Conservation (phyloP, 2,113 vertebrate genomes). For the Pseudonaja textilis region DNA sequence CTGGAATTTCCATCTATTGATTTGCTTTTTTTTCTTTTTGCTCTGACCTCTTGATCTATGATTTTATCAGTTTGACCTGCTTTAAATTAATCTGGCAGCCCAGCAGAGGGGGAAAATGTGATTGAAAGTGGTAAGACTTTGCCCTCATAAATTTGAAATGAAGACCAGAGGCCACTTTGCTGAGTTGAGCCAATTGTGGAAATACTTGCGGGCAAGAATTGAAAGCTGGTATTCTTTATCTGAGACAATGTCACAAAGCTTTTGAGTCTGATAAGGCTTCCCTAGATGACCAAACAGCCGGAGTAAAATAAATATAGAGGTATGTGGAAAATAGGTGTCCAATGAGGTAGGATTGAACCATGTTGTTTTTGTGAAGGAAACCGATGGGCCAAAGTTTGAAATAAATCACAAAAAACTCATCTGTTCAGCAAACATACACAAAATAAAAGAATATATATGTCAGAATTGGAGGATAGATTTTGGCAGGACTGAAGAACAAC, state of each 20-base stretch:
- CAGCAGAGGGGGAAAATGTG: conserved; percentile 34
- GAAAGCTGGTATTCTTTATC: conserved; percentile 27
- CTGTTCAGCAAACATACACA: not conserved
- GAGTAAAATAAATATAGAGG: not conserved
- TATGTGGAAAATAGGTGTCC: not conserved
- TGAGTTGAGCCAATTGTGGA: conserved; percentile 40
- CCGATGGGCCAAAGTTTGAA: not conserved
- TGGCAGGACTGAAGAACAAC: too few species aligned
- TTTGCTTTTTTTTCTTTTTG: conserved; percentile 47
- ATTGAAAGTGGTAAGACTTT: conserved; percentile 50
- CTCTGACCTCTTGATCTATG: conserved; percentile 44
- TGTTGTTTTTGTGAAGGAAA: not conserved
- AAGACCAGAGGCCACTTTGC: conserved; percentile 35
- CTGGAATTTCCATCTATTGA: conserved; percentile 52
- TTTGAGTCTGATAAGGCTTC: conserved; percentile 5
- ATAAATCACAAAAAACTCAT: not conserved
- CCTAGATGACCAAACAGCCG: not conserved
- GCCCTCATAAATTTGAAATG: conserved; percentile 51
- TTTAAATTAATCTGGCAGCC: conserved; percentile 62
- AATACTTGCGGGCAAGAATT: conserved; percentile 40
- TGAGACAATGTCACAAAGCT: not conserved
- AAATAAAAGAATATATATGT: not conserved
- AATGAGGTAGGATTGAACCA: not conserved
- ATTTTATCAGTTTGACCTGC: conserved; percentile 42
- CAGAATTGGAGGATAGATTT: not conserved